These are phyloP conservation scores for Diachrysia chrysitis DNA, from an alignment of 2,888 invertebrate species.

Conservation along the genomic window DNA sequence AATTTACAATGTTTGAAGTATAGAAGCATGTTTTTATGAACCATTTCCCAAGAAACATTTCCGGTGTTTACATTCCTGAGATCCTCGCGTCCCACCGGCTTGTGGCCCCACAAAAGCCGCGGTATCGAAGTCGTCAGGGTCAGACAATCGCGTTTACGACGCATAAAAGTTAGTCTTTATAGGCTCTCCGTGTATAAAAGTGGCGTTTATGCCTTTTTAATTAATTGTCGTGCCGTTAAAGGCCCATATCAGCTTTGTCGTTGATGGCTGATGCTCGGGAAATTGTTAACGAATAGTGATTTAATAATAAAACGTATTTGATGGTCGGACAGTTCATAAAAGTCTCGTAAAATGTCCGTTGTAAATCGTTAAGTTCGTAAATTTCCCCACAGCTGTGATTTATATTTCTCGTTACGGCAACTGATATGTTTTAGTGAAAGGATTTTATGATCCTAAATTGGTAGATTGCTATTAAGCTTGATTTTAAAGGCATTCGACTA, in stretches of 20 bases:
- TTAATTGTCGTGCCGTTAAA: constrained; percentile 88
- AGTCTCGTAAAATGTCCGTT: constrained; percentile 76
- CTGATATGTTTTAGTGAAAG: constrained; percentile 47
- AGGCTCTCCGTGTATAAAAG: constrained; percentile 87
- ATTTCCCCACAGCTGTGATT: constrained; percentile 64
- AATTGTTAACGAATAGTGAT: constrained; percentile 86
- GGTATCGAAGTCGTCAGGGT: constrained; percentile 80
- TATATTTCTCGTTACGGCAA: constrained; percentile 47
- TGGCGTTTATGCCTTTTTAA: constrained; percentile 88
- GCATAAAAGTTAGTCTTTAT: constrained; percentile 90
- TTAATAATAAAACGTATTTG: constrained; percentile 84
- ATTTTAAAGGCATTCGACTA: constrained; percentile 34
- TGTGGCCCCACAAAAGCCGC: constrained; percentile 67
- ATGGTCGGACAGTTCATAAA: constrained; percentile 82
- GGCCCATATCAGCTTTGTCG: constrained; percentile 85
- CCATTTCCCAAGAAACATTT: constrained; percentile 53
- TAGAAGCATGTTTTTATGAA: constrained; percentile 6
- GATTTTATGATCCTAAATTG: constrained; percentile 39
- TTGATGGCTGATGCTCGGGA: constrained; percentile 81
- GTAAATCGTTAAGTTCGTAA: constrained; percentile 70
- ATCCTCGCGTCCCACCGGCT: constrained; percentile 64
- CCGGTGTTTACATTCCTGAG: constrained; percentile 69
- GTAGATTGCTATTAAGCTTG: constrained; percentile 32
- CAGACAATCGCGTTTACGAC: constrained; percentile 89
- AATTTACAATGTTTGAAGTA: not conserved